Percentiles rank a stretch among this genome's conserved stretches.
Evolutionary conservation across 2,797 vertebrate genomes (phyloP).

Genomic region (Spizella passerina): DNA sequence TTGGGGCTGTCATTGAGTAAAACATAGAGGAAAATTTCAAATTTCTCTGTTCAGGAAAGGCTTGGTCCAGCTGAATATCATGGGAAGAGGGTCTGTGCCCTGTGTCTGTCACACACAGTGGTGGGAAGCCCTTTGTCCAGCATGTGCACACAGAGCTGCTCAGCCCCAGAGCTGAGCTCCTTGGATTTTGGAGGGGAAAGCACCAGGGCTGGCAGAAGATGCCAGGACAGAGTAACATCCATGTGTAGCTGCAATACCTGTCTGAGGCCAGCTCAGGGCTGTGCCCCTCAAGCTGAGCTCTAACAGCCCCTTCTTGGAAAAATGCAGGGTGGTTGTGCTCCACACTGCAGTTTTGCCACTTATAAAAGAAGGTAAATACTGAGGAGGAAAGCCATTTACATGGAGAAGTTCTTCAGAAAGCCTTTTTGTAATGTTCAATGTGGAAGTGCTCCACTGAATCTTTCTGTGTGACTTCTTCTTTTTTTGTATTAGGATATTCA

Average conservation of each 20-base stretch:
- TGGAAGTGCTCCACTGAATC: not conserved
- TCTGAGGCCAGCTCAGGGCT: not conserved
- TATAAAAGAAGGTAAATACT: not conserved
- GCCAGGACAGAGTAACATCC: rapidly evolving
- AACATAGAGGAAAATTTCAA: not conserved
- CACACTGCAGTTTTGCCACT: not conserved
- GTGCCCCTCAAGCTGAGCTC: not conserved
- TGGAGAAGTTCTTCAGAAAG: not conserved
- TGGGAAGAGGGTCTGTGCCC: not conserved
- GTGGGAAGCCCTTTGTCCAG: not conserved
- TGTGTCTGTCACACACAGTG: not conserved
- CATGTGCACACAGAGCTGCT: not conserved
- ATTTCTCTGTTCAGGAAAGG: not conserved
- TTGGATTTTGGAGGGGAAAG: not conserved
- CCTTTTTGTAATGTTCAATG: not conserved
- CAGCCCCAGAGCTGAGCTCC: not conserved
- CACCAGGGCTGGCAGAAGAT: not conserved
- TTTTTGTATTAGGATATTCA: not conserved
- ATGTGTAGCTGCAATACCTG: not conserved
- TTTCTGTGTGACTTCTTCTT: not conserved
- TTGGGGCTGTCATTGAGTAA: not conserved
- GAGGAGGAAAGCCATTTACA: not conserved
- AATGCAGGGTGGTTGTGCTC: not conserved
- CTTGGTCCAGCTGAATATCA: not conserved
- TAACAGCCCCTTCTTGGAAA: not conserved